Evolutionary conservation across 2,113 vertebrate genomes (phyloP), one percentile per base, ranked within the genome.

Genomic region (Mugil cephalus): DNA sequence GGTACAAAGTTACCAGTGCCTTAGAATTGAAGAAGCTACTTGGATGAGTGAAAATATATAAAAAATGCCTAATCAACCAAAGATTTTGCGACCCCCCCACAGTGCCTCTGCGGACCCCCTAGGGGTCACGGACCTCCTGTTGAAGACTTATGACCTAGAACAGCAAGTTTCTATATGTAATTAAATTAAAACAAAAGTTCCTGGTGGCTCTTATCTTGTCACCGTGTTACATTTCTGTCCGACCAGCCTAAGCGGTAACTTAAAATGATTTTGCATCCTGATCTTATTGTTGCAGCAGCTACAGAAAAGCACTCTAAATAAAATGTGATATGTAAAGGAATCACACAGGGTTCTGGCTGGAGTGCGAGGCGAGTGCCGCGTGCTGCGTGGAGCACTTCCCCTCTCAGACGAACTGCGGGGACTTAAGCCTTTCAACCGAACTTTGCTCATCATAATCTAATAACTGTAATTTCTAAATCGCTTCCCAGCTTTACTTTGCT

Each of bases 401-500:
- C 56, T 72, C 76, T 77, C 80, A 17, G 54, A 72, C 61, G 70
- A 83, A 50, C 77, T 73, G 75, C 71, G 53, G 59, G 82, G 71
- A 83, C 63, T 83, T 85, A 84, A 86, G 62, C 74, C 68, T 74
- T 80, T 84, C 75, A 54, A 45, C 77, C 69, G 74, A 87, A 90
- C 85, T 88, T 70, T 87, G 74, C 77, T 86, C 69, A 34, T 77
- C 71, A 79, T 83, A 88, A 88, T 87, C 83, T 86, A 87, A 89
- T 91, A 86, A 91, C 81, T 75, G 55, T 86, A 87, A 87, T 88
- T 88, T 88, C 75, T 69, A 71, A 87, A 87, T 63, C 60, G 79
- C 65, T 80, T 64, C 70, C 77, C 80, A 52, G 82, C 87, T 90
- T 80, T 70, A 82, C 82, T 88, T 64, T 88, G 84, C 84, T 85